Base-by-base conservation (phyloP, 2,888 invertebrate species). In the Agonopterix alstromeriana region DNA sequence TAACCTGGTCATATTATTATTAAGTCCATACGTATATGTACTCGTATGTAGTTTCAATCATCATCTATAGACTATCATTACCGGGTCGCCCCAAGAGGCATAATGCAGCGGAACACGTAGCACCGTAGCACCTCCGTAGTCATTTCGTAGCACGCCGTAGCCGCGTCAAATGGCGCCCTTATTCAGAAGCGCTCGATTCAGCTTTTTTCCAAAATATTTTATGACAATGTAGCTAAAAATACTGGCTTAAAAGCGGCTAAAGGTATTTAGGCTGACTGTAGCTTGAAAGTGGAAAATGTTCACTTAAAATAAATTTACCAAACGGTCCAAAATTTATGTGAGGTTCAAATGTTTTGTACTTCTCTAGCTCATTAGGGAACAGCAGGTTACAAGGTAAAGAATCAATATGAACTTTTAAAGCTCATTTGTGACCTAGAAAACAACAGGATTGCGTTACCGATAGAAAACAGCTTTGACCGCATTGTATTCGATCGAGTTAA, bases 401-500 rank as follows among this genome's bases (percentile, higher is more conserved):
- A 82, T 80, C 80, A 69, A 81, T 68, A 61, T 55, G 68, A 70
- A 74, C 55, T 75, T 80, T 75, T 68, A 66, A 68, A 76, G 76
- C 68, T 68, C 71, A 69, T 74, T 75, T 72, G 74, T 76, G 85
- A 79, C 78, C 83, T 77, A 82, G 76, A 81, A 79, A 77, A 69
- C 62, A 60, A 54, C 57, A 65, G 68, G 65, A 72, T 75, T 73
- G 77, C 76, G 80, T 77, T 76, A 73, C 72, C 64, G 60, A 63
- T 67, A 65, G 67, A 59, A 65, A 73, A 72, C 63, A 73, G 70
- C 57, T 57, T 76, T 73, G 80, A 76, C 82, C 81, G 82, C 80
- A 82, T 75, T 77, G 77, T 67, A 80, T 81, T 81, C 76, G 78
- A 81, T 81, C 76, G 83, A 76, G 82, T 81, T 79, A 81, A 83